Percentiles rank a stretch among this genome's conserved stretches.
phyloP scores from a whole-genome alignment of 2,888 invertebrate genomes.

The Chrysotoxum bicinctum region DNA sequence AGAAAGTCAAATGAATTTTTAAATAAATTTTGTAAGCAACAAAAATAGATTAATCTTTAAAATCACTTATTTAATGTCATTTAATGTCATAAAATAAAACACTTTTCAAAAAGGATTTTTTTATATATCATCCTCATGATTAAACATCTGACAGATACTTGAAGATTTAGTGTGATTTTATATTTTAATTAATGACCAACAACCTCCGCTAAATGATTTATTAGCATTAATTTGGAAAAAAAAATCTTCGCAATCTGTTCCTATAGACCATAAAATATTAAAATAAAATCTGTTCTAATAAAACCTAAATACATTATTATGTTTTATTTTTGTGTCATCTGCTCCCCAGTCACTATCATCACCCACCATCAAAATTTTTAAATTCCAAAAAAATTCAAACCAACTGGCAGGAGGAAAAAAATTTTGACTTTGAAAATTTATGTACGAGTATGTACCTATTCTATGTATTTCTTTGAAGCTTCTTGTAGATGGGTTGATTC shows the following conservation, averaged over 20 bases:
- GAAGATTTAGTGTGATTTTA: conserved; percentile 36
- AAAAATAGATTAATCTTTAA: background rate
- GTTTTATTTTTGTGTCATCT: conserved; percentile 7
- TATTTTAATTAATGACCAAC: conserved; percentile 12
- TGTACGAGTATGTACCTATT: background rate
- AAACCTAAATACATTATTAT: background rate
- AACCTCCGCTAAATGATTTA: conserved; percentile 16
- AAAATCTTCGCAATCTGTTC: conserved; percentile 17
- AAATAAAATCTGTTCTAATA: conserved; percentile 14
- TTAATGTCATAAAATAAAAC: background rate
- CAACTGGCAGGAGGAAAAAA: conserved; percentile 7
- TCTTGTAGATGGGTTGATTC: background rate
- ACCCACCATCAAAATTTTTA: background rate
- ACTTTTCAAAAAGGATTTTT: background rate
- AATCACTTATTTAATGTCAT: background rate
- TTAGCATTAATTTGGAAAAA: background rate
- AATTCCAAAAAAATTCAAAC: background rate
- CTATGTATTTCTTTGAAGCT: background rate
- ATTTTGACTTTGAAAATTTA: conserved; percentile 13
- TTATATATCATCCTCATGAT: background rate
- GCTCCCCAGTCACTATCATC: background rate
- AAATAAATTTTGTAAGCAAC: background rate
- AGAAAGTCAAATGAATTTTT: background rate
- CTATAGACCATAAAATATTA: conserved; percentile 13
- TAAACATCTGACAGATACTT: conserved; percentile 13